phyloP scores from a whole-genome alignment of 2,797 vertebrate genomes.

The Sebastes flavidus region DNA sequence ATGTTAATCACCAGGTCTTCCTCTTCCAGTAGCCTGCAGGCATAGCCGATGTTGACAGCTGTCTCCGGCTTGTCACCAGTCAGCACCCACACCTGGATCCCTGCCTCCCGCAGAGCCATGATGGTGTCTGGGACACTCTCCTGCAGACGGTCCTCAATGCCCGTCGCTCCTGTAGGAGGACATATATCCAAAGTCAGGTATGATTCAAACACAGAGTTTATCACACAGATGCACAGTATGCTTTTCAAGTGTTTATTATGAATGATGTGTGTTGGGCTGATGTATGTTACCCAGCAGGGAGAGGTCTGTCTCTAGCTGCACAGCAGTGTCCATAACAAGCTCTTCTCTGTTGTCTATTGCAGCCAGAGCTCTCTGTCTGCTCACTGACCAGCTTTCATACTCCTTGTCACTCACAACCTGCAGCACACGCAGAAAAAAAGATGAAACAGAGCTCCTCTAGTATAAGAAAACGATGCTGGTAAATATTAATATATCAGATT shows the following conservation, averaged over 20 bases:
- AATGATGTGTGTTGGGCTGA: background rate
- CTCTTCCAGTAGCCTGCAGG: constrained; percentile 91
- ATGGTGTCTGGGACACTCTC: constrained; percentile 92
- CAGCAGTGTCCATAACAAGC: constrained; percentile 87
- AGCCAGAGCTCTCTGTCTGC: constrained; percentile 85
- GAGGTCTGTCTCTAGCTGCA: constrained; percentile 89
- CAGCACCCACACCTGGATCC: constrained; percentile 94
- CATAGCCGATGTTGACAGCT: constrained; percentile 93
- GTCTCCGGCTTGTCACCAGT: constrained; percentile 98
- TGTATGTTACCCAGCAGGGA: constrained; percentile 87
- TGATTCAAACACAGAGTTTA: constrained; percentile 12
- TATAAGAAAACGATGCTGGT: background rate
- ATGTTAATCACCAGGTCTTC: constrained; percentile 92
- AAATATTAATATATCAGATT: background rate
- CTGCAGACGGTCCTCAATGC: constrained; percentile 95
- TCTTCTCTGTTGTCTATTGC: constrained; percentile 90
- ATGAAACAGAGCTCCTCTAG: background rate
- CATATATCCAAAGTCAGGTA: constrained; percentile 15
- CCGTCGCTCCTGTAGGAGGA: constrained; percentile 88
- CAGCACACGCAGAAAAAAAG: background rate
- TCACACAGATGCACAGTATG: background rate
- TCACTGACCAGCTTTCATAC: constrained; percentile 87
- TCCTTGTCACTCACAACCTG: constrained; percentile 88
- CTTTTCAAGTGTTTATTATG: background rate
- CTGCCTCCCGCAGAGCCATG: constrained; percentile 88